Evolutionary conservation across 2,113 vertebrate genomes (phyloP).

Genomic region (Cyrtonyx montezumae): DNA sequence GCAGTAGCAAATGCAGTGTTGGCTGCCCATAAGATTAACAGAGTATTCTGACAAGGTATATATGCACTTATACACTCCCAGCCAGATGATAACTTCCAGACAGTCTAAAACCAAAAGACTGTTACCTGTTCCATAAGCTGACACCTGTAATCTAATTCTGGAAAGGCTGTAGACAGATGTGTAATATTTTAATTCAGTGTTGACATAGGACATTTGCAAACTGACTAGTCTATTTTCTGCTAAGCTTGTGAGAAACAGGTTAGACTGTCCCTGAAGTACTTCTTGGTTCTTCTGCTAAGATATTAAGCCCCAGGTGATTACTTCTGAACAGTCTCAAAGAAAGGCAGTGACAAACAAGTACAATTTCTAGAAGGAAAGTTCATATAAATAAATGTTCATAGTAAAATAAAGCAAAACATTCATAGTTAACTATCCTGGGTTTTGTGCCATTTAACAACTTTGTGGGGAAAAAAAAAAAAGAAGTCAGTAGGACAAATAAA

Average conservation of each 20-base stretch:
- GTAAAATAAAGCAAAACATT: background rate
- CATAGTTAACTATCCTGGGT: background rate
- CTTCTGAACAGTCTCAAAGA: background rate
- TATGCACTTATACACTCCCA: background rate
- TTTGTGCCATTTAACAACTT: background rate
- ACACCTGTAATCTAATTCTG: background rate
- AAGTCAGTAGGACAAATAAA: background rate
- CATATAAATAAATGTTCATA: background rate
- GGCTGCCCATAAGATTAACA: background rate
- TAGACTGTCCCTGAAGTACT: background rate
- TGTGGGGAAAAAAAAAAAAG: fast-evolving
- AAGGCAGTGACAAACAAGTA: background rate
- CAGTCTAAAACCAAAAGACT: background rate
- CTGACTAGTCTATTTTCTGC: background rate
- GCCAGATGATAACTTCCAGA: background rate
- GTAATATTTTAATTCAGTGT: background rate
- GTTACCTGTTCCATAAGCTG: background rate
- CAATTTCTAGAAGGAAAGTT: background rate
- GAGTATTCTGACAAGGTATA: background rate
- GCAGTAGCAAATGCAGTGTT: background rate
- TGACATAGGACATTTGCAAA: background rate
- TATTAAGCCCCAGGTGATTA: background rate
- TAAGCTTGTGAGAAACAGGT: background rate
- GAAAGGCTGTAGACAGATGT: background rate
- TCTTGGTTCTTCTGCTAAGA: background rate